Evolutionary conservation across 2,797 vertebrate genomes (phyloP).

Genomic region (Pseudopleuronectes americanus): DNA sequence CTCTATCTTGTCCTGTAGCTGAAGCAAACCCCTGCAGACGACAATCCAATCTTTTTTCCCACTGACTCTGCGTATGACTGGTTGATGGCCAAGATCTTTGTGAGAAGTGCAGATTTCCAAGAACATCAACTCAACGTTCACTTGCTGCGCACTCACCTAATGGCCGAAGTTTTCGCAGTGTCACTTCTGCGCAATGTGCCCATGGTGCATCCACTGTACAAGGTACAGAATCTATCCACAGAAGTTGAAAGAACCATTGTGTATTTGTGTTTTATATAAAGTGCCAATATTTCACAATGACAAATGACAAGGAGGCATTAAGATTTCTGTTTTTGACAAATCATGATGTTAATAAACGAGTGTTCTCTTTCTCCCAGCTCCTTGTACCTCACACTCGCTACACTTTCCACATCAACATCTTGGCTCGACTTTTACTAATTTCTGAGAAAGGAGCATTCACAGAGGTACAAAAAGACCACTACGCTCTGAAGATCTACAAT

Average conservation of each 20-base stretch:
- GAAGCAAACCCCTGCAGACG: conserved; percentile 72
- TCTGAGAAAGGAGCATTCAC: conserved; percentile 54
- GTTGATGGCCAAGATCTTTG: conserved; percentile 73
- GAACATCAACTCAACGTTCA: conserved; percentile 68
- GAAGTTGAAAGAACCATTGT: neutral
- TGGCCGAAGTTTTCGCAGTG: conserved; percentile 81
- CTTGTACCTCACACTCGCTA: conserved; percentile 73
- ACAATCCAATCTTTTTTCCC: conserved; percentile 75
- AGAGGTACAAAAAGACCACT: conserved; percentile 25
- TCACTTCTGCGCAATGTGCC: conserved; percentile 81
- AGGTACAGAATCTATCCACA: conserved; percentile 47
- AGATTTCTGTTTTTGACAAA: neutral
- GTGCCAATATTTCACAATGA: neutral
- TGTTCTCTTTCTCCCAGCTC: conserved; percentile 53
- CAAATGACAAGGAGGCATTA: neutral
- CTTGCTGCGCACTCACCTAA: conserved; percentile 81
- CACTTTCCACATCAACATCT: conserved; percentile 73
- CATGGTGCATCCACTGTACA: conserved; percentile 76
- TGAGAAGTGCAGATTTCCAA: conserved; percentile 69
- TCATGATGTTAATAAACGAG: neutral
- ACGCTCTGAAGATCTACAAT: neutral
- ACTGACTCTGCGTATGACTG: conserved; percentile 72
- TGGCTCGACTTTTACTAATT: conserved; percentile 59
- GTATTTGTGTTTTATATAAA: neutral
- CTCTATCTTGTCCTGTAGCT: conserved; percentile 45